Evolutionary conservation across 2,888 invertebrate genomes (phyloP).

Genomic region (Clanis bilineata): DNA sequence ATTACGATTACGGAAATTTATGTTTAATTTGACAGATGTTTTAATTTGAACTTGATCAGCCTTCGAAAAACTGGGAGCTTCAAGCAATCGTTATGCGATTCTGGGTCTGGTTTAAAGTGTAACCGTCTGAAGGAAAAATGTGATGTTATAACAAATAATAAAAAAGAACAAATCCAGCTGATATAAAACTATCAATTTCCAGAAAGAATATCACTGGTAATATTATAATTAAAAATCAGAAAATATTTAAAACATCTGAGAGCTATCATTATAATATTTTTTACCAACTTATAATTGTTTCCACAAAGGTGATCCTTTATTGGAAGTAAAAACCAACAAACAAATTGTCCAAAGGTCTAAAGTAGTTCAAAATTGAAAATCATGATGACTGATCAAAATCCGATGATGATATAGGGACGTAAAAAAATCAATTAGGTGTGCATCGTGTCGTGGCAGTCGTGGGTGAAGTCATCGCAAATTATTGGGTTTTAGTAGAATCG

Average conservation of each 20-base stretch:
- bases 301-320: neutral
- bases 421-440: slow-evolving; percentile 8
- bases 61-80: too few relatives aligned
- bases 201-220: too few relatives aligned
- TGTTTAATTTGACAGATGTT: too few relatives aligned
- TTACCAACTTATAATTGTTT: neutral
- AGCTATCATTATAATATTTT: neutral
- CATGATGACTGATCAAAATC: neutral
- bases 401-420: neutral
- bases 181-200: too few relatives aligned
- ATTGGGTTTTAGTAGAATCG: neutral
- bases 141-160: too few relatives aligned
- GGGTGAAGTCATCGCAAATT: slow-evolving; percentile 13
- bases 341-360: neutral
- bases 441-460: neutral
- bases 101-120: too few relatives aligned
- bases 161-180: too few relatives aligned
- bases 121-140: too few relatives aligned
- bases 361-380: neutral
- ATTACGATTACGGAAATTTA: too few relatives aligned
- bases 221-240: too few relatives aligned
- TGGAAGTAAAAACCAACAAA: neutral
- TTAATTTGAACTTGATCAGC: too few relatives aligned
- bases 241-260: neutral
- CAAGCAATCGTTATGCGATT: too few relatives aligned